Conservation (phyloP, 2,797 vertebrate species). For the Leptodactylus fallax region DNA sequence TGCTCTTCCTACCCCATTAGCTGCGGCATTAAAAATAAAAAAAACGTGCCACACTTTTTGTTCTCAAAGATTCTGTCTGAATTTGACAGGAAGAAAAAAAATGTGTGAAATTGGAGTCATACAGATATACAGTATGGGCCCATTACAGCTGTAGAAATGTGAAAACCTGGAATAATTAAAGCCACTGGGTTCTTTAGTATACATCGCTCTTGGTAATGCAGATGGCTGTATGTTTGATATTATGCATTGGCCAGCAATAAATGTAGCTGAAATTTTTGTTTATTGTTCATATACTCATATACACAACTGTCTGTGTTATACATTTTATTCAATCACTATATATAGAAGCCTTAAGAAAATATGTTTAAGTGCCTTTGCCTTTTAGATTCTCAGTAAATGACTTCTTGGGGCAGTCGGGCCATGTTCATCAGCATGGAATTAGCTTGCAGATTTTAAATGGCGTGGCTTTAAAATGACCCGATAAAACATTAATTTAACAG, state of each 20-base stretch:
- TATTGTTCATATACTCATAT: background rate
- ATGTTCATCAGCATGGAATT: slow-evolving; percentile 36
- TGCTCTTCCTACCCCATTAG: too few species aligned
- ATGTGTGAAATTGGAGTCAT: too few species aligned
- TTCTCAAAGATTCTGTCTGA: too few species aligned
- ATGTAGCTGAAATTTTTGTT: background rate
- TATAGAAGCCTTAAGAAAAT: background rate
- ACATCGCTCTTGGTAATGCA: background rate
- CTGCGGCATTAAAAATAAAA: too few species aligned
- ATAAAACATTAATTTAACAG: slow-evolving; percentile 55
- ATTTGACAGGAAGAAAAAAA: too few species aligned
- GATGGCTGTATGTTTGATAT: background rate
- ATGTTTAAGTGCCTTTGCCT: background rate
- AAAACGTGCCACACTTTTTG: too few species aligned
- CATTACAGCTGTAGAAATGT: too few species aligned
- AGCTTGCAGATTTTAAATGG: background rate
- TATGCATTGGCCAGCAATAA: background rate
- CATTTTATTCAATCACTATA: background rate
- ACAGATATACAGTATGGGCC: too few species aligned
- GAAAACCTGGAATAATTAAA: background rate
- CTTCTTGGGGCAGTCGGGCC: background rate
- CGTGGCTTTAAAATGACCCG: slow-evolving; percentile 29
- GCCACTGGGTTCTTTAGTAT: background rate
- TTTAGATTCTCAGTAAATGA: slow-evolving; percentile 5
- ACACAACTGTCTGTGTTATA: background rate